A percentile compares a stretch with the other conserved stretches of the same genome.
These are phyloP conservation scores for Pseudococcus jackbeardsleyi DNA, from an alignment of 2,888 invertebrate genomes.

Conservation along the genomic window DNA sequence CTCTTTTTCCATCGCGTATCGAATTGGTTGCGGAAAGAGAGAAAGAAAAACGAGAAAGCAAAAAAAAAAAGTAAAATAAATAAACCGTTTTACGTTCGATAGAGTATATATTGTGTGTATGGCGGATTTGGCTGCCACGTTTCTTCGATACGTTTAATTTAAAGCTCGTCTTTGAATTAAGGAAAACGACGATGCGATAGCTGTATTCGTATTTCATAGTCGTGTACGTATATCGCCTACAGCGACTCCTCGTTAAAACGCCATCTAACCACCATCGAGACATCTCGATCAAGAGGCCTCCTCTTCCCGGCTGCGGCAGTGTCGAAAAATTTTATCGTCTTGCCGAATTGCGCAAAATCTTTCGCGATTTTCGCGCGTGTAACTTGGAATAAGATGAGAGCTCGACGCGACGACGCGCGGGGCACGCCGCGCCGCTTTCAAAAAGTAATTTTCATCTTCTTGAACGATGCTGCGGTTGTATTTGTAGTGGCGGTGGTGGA, in stretches of 20 bases:
- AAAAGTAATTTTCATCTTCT: too few relatives aligned
- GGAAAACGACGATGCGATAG: not conserved
- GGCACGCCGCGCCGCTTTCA: too few relatives aligned
- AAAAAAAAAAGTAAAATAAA: not conserved
- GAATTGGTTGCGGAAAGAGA: too few relatives aligned
- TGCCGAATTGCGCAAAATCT: too few relatives aligned
- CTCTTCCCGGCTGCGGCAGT: not conserved
- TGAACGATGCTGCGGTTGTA: too few relatives aligned
- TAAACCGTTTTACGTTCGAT: slow-evolving; percentile 17
- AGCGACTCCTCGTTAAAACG: not conserved
- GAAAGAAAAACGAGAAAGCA: not conserved
- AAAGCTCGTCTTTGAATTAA: slow-evolving; percentile 27
- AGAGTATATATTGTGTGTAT: not conserved
- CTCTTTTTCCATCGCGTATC: not conserved
- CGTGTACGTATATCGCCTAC: not conserved
- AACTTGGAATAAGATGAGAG: too few relatives aligned
- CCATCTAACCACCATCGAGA: not conserved
- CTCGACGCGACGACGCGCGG: too few relatives aligned
- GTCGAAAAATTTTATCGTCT: too few relatives aligned
- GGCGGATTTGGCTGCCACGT: not conserved
- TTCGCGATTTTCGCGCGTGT: too few relatives aligned
- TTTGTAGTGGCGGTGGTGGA: too few relatives aligned
- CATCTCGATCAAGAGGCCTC: not conserved
- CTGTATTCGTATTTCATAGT: not conserved
- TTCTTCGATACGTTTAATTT: slow-evolving; percentile 33